Evolutionary conservation across 2,113 vertebrate species (phyloP).

Genomic region (Onychostoma macrolepis): DNA sequence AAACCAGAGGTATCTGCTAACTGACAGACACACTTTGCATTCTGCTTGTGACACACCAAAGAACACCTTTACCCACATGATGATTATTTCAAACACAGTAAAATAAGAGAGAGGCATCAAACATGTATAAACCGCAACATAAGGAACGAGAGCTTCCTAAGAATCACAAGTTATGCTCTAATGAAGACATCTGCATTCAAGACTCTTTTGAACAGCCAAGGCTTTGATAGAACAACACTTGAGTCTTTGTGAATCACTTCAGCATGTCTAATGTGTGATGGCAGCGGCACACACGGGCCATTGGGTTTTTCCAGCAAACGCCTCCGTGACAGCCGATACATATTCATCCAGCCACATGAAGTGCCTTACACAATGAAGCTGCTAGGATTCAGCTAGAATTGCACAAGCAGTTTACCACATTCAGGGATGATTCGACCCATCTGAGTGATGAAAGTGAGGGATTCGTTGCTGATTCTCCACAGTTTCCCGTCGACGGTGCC

Average conservation of each 20-base stretch:
- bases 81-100: neutral
- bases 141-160: neutral
- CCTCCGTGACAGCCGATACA: neutral
- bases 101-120: neutral
- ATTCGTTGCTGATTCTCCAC: conserved; percentile 72
- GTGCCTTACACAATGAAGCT: neutral
- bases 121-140: neutral
- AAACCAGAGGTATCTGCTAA: neutral
- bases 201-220: conserved; percentile 20
- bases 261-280: conserved; percentile 44
- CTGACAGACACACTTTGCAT: neutral
- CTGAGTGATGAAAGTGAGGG: conserved; percentile 72
- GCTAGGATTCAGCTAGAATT: neutral
- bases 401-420: conserved; percentile 63
- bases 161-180: neutral
- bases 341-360: neutral
- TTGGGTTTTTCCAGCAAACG: neutral
- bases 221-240: conserved; percentile 7
- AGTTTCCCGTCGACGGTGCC: conserved; percentile 78
- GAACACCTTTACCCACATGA: neutral
- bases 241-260: conserved; percentile 27
- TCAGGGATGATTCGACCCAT: conserved; percentile 73
- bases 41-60: neutral
- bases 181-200: conserved; percentile 39
- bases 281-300: neutral